Evolutionary conservation across 2,113 vertebrate genomes (phyloP).

Genomic region (Crotalus helleri): DNA sequence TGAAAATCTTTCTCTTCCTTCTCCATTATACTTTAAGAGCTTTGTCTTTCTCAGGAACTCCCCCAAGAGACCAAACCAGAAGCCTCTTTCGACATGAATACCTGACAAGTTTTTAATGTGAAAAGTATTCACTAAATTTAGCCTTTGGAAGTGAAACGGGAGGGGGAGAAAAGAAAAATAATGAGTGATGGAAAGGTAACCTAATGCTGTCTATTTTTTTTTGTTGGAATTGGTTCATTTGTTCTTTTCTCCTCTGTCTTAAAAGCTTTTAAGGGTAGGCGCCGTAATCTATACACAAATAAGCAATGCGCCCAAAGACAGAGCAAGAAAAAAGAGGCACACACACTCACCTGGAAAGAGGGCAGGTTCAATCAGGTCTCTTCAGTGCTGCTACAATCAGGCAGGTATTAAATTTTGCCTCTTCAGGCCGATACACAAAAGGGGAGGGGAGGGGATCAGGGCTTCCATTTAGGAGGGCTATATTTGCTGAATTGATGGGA

Average conservation of each 20-base stretch:
- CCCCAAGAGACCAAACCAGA: conserved; percentile 50
- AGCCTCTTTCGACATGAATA: conserved; percentile 60
- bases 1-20: conserved; percentile 41
- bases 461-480: neutral
- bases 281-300: conserved; percentile 41
- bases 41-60: conserved; percentile 54
- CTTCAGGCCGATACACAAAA: conserved; percentile 10
- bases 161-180: conserved; percentile 24
- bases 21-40: conserved; percentile 55
- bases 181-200: conserved; percentile 27
- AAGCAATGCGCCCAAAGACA: conserved; percentile 26
- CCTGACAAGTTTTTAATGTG: conserved; percentile 66
- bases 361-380: neutral
- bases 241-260: conserved; percentile 45
- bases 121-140: conserved; percentile 66
- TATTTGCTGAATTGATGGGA: neutral
- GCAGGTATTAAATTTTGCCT: conserved; percentile 30
- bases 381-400: neutral
- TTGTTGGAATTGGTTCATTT: conserved; percentile 28
- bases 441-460: neutral
- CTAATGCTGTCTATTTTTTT: conserved; percentile 53
- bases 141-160: conserved; percentile 29
- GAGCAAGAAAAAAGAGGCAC: neutral
- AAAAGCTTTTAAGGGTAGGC: conserved; percentile 52
- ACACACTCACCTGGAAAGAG: neutral